Evolutionary conservation across 1,140 invertebrate species (phyloP).

Genomic region (Apis mellifera): Amel_HAv3.1 CM009931.2:4441001-4441500

Average conservation of each 20-base stretch:
- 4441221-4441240: slow-evolving; percentile 75
- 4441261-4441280: slow-evolving; percentile 39
- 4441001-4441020: no score
- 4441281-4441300: slow-evolving; percentile 46
- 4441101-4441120: neutral
- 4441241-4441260: slow-evolving; percentile 75
- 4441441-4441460: neutral
- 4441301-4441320: slow-evolving; percentile 39
- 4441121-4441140: slow-evolving; percentile 23
- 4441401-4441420: slow-evolving; percentile 78
- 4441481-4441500: no score
- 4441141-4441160: slow-evolving; percentile 24
- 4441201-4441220: slow-evolving; percentile 47
- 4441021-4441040: neutral
- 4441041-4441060: no score
- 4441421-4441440: neutral
- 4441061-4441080: neutral
- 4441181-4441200: slow-evolving; percentile 54
- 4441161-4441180: slow-evolving; percentile 37
- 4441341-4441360: slow-evolving; percentile 52
- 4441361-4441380: slow-evolving; percentile 44
- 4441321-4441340: slow-evolving; percentile 46
- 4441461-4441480: no score
- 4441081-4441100: neutral
- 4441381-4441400: slow-evolving; percentile 62